Evolutionary conservation across 2,888 invertebrate species (phyloP).

Genomic region (Odontomyia ornata): DNA sequence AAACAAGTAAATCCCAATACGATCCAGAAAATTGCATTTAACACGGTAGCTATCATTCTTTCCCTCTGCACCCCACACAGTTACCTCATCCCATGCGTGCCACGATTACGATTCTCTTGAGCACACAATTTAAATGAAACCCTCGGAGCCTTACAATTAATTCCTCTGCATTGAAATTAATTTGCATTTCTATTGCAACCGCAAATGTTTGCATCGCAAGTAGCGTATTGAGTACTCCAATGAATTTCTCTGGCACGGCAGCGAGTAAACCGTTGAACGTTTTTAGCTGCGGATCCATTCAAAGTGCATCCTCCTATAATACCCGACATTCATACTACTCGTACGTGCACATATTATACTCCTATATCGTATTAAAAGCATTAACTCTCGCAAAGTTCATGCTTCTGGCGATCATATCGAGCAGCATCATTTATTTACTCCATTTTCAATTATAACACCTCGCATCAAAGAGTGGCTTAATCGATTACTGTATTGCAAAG

Average conservation of each 20-base stretch:
- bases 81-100: neutral
- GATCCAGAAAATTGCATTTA: neutral
- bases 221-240: neutral
- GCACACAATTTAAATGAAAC: neutral
- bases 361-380: neutral
- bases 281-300: too few relatives aligned
- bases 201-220: constrained; percentile 14
- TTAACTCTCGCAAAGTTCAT: neutral
- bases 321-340: neutral
- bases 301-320: neutral
- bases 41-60: neutral
- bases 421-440: constrained; percentile 30
- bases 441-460: constrained; percentile 38
- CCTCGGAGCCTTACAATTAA: neutral
- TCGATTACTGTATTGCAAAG: constrained; percentile 29
- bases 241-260: neutral
- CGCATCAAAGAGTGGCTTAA: constrained; percentile 39
- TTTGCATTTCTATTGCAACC: constrained; percentile 17
- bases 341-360: neutral
- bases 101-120: neutral
- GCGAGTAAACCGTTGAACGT: too few relatives aligned
- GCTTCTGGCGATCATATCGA: neutral
- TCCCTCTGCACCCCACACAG: neutral
- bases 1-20: neutral
- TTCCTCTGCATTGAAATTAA: constrained; percentile 6